Evolutionary conservation across 2,888 invertebrate species (phyloP).

Genomic region (Nomada hirtipes): DNA sequence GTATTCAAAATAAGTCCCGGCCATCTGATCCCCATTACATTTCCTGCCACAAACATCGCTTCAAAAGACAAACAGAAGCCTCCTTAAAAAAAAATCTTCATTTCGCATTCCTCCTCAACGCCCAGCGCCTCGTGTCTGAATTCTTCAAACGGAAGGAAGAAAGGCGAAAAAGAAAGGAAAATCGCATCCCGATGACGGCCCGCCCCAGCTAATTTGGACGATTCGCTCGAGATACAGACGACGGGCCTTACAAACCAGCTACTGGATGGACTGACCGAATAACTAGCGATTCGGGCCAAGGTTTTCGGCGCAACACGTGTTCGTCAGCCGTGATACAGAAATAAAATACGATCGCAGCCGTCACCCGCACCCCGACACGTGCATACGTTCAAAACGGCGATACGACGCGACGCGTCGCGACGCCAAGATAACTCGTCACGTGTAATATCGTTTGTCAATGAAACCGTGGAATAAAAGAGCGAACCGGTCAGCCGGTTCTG

Average conservation of each 20-base stretch:
- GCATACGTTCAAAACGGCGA: slow-evolving; percentile 52
- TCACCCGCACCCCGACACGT: slow-evolving; percentile 19
- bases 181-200: background rate
- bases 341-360: slow-evolving; percentile 64
- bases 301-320: slow-evolving; percentile 73
- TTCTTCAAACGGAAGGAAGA: too few species aligned
- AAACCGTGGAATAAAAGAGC: slow-evolving; percentile 18
- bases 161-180: too few species aligned
- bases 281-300: slow-evolving; percentile 77
- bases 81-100: too few species aligned
- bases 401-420: background rate
- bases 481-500: background rate
- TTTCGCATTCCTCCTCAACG: too few species aligned
- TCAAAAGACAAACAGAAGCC: too few species aligned
- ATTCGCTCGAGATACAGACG: slow-evolving; percentile 24
- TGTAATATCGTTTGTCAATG: slow-evolving; percentile 49
- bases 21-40: background rate
- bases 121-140: too few species aligned
- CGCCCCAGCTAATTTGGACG: slow-evolving; percentile 53
- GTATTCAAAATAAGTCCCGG: background rate
- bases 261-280: slow-evolving; percentile 62
- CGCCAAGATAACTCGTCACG: slow-evolving; percentile 39
- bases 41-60: too few species aligned
- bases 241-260: slow-evolving; percentile 22
- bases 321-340: slow-evolving; percentile 70